Evolutionary conservation across 1,140 invertebrate species (phyloP).

Genomic region (Hirudo medicinalis): DNA sequence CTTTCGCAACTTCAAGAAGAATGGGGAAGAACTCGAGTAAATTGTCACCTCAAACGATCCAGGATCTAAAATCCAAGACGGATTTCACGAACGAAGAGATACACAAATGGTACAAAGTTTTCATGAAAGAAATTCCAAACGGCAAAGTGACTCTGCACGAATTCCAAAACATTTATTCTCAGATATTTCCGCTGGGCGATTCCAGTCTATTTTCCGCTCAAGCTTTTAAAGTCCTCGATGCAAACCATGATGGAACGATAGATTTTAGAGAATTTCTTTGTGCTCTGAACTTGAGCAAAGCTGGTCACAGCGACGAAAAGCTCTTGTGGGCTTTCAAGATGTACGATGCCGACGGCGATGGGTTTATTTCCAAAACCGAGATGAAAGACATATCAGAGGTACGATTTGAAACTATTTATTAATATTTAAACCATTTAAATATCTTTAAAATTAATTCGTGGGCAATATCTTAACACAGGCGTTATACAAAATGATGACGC

Average conservation of each 20-base stretch:
- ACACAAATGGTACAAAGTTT: conserved; percentile 97
- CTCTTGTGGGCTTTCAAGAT: conserved; percentile 80
- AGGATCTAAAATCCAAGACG: conserved; percentile 85
- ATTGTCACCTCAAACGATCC: conserved; percentile 86
- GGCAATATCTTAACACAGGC: conserved; percentile 56
- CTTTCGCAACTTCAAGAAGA: neutral
- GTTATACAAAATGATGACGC: conserved; percentile 97
- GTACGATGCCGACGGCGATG: conserved; percentile 94
- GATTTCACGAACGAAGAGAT: conserved; percentile 98
- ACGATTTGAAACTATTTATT: conserved; percentile 63
- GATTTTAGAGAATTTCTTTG: conserved; percentile 95
- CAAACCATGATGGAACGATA: conserved; percentile 89
- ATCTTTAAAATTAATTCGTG: neutral
- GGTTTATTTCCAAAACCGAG: conserved; percentile 89
- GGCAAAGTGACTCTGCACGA: conserved; percentile 62
- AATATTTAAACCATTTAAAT: neutral
- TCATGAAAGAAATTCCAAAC: conserved; percentile 89
- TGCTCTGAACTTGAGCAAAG: conserved; percentile 81
- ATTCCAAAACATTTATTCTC: conserved; percentile 96
- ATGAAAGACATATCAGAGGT: conserved; percentile 98
- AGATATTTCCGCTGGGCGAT: conserved; percentile 95
- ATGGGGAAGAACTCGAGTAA: conserved; percentile 99
- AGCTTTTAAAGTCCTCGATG: conserved; percentile 93
- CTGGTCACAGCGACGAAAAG: conserved; percentile 91
- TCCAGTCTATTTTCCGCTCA: conserved; percentile 97